Evolutionary conservation across 2,113 vertebrate genomes (phyloP), one percentile per base, ranked within the genome.

Genomic region (Vireo altiloquus): DNA sequence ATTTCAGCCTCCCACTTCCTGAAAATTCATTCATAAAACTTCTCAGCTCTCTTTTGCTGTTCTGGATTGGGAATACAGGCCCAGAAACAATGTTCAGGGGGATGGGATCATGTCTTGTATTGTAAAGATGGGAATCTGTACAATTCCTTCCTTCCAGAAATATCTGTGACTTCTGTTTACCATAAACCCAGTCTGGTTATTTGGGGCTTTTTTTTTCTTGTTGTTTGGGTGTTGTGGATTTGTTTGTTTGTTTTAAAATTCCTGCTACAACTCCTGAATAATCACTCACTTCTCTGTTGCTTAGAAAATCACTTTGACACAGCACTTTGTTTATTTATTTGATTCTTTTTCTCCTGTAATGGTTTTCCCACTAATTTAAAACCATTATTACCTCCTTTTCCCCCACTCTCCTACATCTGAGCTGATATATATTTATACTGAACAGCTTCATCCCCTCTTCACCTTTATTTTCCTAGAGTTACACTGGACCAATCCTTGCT

Each of bases 21-120:
- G 63, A 54, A 69, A 72, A 77, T 44, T 56, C 18, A 22, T 33
- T 57, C n/a, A 35, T 15, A 46, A 79, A 78, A 50, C 2, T 33
- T 78, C 60, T 70, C 53, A 61, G 22, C 11, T 20, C 52, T 46
- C 15, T 35, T 89, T 10, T 19, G 8, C 33, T 72, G 9, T 8
- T 60, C 49, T 53, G 28, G 13, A 18, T 57, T 40, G 72, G 68
- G 46, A 61, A 7, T 11, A 33, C 13, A 84, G n/a, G 21, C n/a
- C 23, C 21, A 27, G 56, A 75, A 81, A 30, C 3, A 33, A 37
- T 0, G 0, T 59, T 11, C 24, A 63, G 42, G 59, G 54, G 70
- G 82, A 63, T 18, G 31, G 50, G 52, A 57, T 59, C 37, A 3
- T 25, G 25, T 40, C 42, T n/a, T n/a, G n/a, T n/a, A n/a, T n/a